A percentile compares a stretch with the other conserved stretches of the same genome.
Evolutionary conservation across 92 coral and sea anemone genomes (phyloP).

Genomic region (Scolanthus callimorphus): DNA sequence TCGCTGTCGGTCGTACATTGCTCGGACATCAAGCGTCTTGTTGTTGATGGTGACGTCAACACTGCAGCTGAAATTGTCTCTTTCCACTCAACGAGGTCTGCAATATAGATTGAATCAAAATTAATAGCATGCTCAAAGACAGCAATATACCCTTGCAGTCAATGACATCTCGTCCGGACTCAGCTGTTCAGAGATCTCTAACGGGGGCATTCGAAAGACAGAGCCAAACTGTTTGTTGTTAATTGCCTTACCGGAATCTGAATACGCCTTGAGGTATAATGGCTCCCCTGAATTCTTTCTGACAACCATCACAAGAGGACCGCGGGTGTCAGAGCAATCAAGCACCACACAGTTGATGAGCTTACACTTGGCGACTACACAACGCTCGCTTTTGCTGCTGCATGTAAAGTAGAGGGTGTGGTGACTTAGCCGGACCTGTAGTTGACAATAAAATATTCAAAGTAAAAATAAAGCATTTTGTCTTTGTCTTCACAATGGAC

Average conservation of each 20-base stretch:
- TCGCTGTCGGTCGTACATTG: constrained; percentile 36
- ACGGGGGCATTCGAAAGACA: too few species aligned
- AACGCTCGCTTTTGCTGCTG: constrained; percentile 34
- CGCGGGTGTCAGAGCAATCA: constrained; percentile 49
- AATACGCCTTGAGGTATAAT: constrained; percentile 77
- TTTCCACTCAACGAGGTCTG: constrained; percentile 71
- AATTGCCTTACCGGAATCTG: constrained; percentile 73
- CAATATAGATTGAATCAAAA: too few species aligned
- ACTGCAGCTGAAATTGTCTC: constrained; percentile 47
- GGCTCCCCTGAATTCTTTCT: constrained; percentile 67
- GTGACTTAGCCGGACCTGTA: constrained; percentile 56
- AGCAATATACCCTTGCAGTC: too few species aligned
- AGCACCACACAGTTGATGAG: constrained; percentile 68
- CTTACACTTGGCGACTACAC: constrained; percentile 61
- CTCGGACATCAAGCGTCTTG: constrained; percentile 27
- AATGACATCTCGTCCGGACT: too few species aligned
- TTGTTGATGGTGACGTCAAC: constrained; percentile 43
- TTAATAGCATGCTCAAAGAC: too few species aligned
- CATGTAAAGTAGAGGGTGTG: constrained; percentile 55
- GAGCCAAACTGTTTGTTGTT: too few species aligned
- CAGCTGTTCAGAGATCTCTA: too few species aligned
- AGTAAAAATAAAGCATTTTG: too few species aligned
- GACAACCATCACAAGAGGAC: constrained; percentile 72
- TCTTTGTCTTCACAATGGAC: too few species aligned
- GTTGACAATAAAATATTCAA: too few species aligned